Evolutionary conservation across 2,888 invertebrate genomes (phyloP), one percentile per base, ranked within the genome.

Genomic region (Shargacucullia verbasci): DNA sequence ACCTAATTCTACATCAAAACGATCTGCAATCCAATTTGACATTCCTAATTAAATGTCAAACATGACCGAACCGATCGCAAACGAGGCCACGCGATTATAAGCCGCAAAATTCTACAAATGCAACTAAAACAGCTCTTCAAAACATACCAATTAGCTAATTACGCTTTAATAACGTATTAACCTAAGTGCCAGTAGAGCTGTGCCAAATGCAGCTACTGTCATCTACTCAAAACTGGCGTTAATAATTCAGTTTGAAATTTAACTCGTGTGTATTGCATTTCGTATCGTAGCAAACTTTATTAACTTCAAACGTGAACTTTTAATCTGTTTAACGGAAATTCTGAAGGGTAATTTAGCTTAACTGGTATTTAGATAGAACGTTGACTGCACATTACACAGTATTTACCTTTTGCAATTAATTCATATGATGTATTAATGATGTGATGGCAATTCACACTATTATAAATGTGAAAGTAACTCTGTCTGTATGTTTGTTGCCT

Each of bases 111-210:
- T 4, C 37, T 7, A 9, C 12, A 13, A 29, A 12, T 29, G 29
- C 29, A 29, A 29, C 29, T 29, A 29, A 13, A 53, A 45, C 25
- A 9, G 7, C 14, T 25, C 27, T 6, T 63, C 15, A 43, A 34
- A 48, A 44, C 8, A 50, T 20, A 45, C 44, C 39, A 61, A 70
- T 62, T 31, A 34, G 0, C 14, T 59, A 52, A 59, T 58, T 53
- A 49, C 29, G 38, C 31, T 48, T 41, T 57, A 63, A 59, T 53
- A 59, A 55, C 38, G 12, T 31, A 75, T 57, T 60, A 56, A 70
- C 52, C 12, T 15, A 57, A 55, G 53, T 50, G 34, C 50, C 13
- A 37, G 15, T 29, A 15, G 15, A 14, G 10, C 33, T 62, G 15
- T 31, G 31, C 29, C 14, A 12, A 58, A 63, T 69, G 29, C 20